A percentile compares a stretch with the other conserved stretches of the same genome.
phyloP scores from a whole-genome alignment of 2,888 invertebrate species.

The Cylloceria caligata region DNA sequence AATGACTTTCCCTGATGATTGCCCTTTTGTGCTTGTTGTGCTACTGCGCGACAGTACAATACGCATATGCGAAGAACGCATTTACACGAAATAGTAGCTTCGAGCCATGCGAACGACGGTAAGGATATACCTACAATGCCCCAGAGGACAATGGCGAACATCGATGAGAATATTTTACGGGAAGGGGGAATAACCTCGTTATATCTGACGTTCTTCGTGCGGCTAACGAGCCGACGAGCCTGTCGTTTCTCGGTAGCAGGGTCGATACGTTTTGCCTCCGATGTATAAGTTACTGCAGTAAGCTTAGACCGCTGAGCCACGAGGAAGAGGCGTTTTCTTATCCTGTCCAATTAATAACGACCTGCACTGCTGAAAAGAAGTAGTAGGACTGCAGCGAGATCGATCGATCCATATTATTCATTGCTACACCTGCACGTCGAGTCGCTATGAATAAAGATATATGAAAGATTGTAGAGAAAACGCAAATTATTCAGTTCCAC shows the following conservation, averaged over 20 bases:
- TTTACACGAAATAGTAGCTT: not conserved
- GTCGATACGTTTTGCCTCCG: constrained; percentile 48
- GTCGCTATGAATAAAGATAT: constrained; percentile 29
- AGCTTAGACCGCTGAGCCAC: constrained; percentile 11
- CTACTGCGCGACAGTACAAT: not conserved
- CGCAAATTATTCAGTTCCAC: not conserved
- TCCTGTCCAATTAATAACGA: constrained; percentile 46
- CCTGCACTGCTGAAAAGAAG: constrained; percentile 42
- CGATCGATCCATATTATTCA: constrained; percentile 7
- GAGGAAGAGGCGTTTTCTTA: constrained; percentile 24
- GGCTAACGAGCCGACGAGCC: constrained; percentile 51
- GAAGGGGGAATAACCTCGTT: constrained; percentile 50
- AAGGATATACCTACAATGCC: not conserved
- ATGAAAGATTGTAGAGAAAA: not conserved
- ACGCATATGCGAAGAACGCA: not conserved
- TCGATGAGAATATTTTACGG: constrained; percentile 20
- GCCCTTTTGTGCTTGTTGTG: not conserved
- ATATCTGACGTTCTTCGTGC: constrained; percentile 44
- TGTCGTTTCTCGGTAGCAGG: constrained; percentile 40
- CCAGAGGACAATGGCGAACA: constrained; percentile 50
- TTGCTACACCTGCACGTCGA: not conserved
- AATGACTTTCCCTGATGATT: not conserved
- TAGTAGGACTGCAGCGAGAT: not conserved
- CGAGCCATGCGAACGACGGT: not conserved
- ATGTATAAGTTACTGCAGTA: constrained; percentile 19